Conservation (phyloP, 2,888 invertebrate genomes). For the Lasioglossum villosulum region DNA sequence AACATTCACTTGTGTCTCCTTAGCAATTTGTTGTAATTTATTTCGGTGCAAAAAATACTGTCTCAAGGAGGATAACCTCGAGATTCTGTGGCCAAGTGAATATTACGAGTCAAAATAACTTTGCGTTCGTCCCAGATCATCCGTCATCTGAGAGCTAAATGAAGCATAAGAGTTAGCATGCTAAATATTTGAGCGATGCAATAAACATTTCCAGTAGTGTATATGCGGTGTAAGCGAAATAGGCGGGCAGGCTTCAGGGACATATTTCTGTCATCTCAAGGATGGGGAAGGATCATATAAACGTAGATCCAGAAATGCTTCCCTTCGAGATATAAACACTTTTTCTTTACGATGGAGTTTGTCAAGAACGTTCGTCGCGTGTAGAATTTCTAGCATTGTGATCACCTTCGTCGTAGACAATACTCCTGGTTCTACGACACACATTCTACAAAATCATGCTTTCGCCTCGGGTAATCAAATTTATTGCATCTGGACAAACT, state of each 20-base stretch:
- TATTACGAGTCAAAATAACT: neutral
- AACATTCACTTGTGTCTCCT: no score
- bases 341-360: neutral
- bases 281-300: neutral
- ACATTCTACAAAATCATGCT: neutral
- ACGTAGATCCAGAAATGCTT: neutral
- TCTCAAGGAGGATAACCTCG: neutral
- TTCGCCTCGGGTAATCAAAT: neutral
- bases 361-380: neutral
- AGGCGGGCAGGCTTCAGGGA: neutral
- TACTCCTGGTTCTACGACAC: neutral
- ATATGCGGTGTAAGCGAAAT: neutral
- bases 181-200: slow-evolving; percentile 6
- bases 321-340: neutral
- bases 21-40: neutral
- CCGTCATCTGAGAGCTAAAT: neutral
- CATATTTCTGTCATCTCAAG: neutral
- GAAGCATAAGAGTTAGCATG: neutral
- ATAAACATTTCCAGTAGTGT: slow-evolving; percentile 4
- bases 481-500: neutral
- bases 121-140: neutral
- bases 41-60: neutral
- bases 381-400: slow-evolving; percentile 2
- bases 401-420: neutral
- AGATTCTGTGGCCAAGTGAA: neutral